Conservation (phyloP, 2,888 invertebrate species). For the Dorcus parallelipipedus region DNA sequence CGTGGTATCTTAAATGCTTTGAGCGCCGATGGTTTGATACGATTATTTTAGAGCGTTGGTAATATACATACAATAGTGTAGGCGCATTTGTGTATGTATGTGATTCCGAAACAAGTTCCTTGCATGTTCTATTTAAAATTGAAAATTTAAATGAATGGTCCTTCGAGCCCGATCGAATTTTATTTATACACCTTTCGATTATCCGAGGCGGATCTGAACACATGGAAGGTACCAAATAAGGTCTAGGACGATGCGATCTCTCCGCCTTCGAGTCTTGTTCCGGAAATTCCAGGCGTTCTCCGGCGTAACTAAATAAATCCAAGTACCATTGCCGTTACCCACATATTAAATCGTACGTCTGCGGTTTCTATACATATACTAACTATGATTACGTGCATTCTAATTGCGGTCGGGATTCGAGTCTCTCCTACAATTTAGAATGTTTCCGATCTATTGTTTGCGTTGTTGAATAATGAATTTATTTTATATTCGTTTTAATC, state of each 20-base stretch:
- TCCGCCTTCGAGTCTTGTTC: neutral
- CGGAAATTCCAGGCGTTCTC: slow-evolving; percentile 8
- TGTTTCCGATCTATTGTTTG: slow-evolving; percentile 3
- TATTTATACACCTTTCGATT: too few species aligned
- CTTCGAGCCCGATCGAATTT: too few species aligned
- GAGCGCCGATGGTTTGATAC: too few species aligned
- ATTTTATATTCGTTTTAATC: slow-evolving; percentile 2
- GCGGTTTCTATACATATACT: neutral
- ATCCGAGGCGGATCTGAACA: neutral
- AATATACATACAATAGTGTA: too few species aligned
- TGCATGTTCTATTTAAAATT: too few species aligned
- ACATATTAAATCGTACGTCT: neutral
- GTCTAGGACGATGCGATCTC: slow-evolving; percentile 1
- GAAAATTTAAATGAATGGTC: too few species aligned
- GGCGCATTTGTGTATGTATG: too few species aligned
- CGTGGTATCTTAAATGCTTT: too few species aligned
- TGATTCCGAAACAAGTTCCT: too few species aligned
- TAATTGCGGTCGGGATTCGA: neutral
- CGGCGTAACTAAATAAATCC: neutral
- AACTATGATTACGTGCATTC: slow-evolving; percentile 1
- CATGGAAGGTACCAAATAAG: neutral
- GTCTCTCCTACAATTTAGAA: slow-evolving; percentile 3
- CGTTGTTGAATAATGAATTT: slow-evolving; percentile 2
- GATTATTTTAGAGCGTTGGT: too few species aligned
- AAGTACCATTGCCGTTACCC: neutral